phyloP scores from a whole-genome alignment of 2,888 invertebrate genomes.

The Drosophila gaucha region DNA sequence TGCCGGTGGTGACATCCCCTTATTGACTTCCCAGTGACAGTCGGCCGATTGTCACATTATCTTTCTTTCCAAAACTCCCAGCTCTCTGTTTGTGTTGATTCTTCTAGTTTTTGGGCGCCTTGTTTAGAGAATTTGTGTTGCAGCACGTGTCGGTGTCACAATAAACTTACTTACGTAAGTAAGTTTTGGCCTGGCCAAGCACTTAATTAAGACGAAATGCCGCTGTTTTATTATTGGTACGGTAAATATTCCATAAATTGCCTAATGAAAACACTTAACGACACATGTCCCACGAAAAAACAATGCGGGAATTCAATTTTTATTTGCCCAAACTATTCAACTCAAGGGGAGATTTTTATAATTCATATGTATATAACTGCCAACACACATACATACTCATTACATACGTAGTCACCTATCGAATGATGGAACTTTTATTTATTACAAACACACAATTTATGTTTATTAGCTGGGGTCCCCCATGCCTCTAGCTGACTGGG shows the following conservation, averaged over 20 bases:
- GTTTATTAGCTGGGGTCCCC: not conserved
- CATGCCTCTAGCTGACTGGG: too few relatives aligned
- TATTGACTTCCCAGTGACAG: conserved; percentile 69
- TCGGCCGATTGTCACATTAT: conserved; percentile 71
- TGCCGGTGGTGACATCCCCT: conserved; percentile 46
- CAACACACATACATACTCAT: not conserved
- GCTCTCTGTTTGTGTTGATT: conserved; percentile 20
- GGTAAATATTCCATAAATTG: conserved; percentile 76
- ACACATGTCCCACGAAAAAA: conserved; percentile 71
- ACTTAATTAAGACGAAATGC: conserved; percentile 80
- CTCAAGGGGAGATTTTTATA: conserved; percentile 44
- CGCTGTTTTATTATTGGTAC: conserved; percentile 74
- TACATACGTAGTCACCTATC: conserved; percentile 8
- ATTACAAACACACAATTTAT: conserved; percentile 3
- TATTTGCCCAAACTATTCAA: conserved; percentile 54
- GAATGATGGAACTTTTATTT: not conserved
- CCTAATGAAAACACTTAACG: conserved; percentile 74
- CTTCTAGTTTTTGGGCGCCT: conserved; percentile 24
- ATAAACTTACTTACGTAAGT: conserved; percentile 9
- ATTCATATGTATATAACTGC: conserved; percentile 2
- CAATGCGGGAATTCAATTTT: conserved; percentile 75
- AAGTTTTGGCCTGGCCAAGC: conserved; percentile 45
- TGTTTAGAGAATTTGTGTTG: too few relatives aligned
- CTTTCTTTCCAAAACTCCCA: conserved; percentile 56
- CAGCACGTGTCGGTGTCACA: conserved; percentile 46